Evolutionary conservation across 2,888 invertebrate species (phyloP).

Genomic region (Ectemnius lituratus): DNA sequence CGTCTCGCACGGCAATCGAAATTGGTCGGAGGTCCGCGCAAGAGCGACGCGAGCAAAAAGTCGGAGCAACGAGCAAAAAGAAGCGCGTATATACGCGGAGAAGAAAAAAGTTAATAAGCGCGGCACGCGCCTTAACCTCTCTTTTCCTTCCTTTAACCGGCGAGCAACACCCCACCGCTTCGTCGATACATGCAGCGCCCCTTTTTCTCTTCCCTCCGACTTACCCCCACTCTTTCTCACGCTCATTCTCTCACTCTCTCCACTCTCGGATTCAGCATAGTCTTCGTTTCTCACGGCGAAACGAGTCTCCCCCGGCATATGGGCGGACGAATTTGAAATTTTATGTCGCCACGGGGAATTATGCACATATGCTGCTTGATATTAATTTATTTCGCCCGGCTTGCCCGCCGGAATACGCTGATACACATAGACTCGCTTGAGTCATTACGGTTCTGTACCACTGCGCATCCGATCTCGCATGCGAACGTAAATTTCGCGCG

Average conservation of each 20-base stretch:
- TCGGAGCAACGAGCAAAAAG: conserved; percentile 6
- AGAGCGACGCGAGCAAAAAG: conserved; percentile 40
- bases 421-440: too few species aligned
- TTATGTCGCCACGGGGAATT: background rate
- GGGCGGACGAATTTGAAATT: conserved; percentile 8
- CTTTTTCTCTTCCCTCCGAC: too few species aligned
- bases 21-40: conserved; percentile 45
- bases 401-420: too few species aligned
- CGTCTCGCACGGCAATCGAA: conserved; percentile 15
- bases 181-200: too few species aligned
- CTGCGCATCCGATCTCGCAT: too few species aligned
- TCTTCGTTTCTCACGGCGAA: conserved; percentile 30
- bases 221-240: too few species aligned
- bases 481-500: too few species aligned
- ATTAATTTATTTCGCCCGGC: background rate
- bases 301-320: conserved; percentile 22
- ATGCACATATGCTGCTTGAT: conserved; percentile 1
- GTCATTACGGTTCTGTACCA: too few species aligned
- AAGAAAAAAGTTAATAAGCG: conserved; percentile 68
- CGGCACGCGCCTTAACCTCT: conserved; percentile 66
- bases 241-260: conserved; percentile 5
- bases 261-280: conserved; percentile 24
- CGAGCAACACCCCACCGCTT: background rate
- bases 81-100: conserved; percentile 31
- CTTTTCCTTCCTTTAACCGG: conserved; percentile 37